Evolutionary conservation across 2,888 invertebrate genomes (phyloP).

Genomic region (Tromatobia lineatoria): DNA sequence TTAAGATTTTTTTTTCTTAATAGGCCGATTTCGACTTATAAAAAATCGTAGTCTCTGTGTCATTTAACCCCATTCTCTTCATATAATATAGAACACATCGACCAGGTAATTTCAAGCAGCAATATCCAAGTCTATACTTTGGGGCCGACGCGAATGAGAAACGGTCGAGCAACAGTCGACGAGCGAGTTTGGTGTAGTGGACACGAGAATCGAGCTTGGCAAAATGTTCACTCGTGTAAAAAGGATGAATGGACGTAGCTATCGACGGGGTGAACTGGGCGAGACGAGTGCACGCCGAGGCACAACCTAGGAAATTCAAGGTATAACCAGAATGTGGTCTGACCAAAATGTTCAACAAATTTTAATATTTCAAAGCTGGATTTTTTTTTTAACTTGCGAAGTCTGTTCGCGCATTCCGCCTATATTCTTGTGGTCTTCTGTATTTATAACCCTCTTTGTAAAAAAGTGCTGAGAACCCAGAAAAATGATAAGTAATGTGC

Average conservation of each 20-base stretch:
- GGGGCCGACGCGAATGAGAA: neutral
- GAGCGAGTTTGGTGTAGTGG: neutral
- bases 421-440: neutral
- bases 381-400: too few relatives aligned
- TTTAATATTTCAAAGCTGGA: neutral
- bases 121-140: neutral
- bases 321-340: neutral
- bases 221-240: slow-evolving; percentile 20
- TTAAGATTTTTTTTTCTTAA: neutral
- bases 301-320: slow-evolving; percentile 8
- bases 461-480: too few relatives aligned
- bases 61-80: neutral
- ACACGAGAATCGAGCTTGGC: neutral
- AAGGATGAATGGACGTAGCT: slow-evolving; percentile 12
- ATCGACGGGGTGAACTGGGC: neutral
- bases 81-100: neutral
- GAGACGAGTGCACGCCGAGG: slow-evolving; percentile 13
- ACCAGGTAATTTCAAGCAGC: neutral
- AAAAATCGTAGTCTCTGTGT: neutral
- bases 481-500: too few relatives aligned
- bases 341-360: slow-evolving; percentile 11
- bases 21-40: neutral
- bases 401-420: neutral
- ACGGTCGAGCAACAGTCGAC: slow-evolving; percentile 4
- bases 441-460: neutral